phyloP scores from a whole-genome alignment of 2,113 vertebrate species.

The Genyomyrus donnyi region DNA sequence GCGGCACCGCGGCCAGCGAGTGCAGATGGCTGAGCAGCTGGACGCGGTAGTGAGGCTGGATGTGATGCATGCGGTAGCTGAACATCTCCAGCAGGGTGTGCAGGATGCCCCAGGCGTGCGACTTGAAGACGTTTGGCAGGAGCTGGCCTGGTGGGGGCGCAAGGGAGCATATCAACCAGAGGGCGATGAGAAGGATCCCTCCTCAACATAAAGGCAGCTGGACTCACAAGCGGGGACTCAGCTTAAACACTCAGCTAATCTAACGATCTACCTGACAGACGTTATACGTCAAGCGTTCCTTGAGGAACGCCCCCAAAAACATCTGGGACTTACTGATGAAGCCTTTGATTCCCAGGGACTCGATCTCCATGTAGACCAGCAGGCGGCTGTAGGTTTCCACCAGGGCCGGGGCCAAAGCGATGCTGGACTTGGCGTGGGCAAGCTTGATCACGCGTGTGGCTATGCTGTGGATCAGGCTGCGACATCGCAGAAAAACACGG shows the following conservation, averaged over 20 bases:
- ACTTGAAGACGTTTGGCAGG: slow-evolving; percentile 94
- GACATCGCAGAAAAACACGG: not conserved
- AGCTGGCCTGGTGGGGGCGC: slow-evolving; percentile 72
- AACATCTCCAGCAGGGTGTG: slow-evolving; percentile 98
- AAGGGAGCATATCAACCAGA: not conserved
- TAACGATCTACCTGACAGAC: not conserved
- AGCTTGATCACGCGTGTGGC: slow-evolving; percentile 95
- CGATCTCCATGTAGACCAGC: slow-evolving; percentile 98
- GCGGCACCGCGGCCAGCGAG: slow-evolving; percentile 87
- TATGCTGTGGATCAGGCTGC: slow-evolving; percentile 94
- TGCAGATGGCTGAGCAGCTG: slow-evolving; percentile 95
- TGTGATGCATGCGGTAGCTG: slow-evolving; percentile 98
- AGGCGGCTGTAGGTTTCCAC: slow-evolving; percentile 96
- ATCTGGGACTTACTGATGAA: slow-evolving; percentile 84
- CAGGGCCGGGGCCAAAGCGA: slow-evolving; percentile 88
- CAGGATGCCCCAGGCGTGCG: slow-evolving; percentile 92
- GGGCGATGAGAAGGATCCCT: not conserved
- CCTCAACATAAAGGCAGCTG: not conserved
- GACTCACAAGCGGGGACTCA: not conserved
- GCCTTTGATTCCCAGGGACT: slow-evolving; percentile 97
- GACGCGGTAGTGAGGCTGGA: slow-evolving; percentile 94
- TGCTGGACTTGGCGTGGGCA: slow-evolving; percentile 88
- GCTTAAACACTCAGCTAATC: not conserved
- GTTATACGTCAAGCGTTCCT: not conserved
- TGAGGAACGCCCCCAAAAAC: not conserved